These are phyloP conservation scores for Acanthochromis polyacanthus DNA, from an alignment of 2,113 vertebrate genomes.

Conservation along the genomic window DNA sequence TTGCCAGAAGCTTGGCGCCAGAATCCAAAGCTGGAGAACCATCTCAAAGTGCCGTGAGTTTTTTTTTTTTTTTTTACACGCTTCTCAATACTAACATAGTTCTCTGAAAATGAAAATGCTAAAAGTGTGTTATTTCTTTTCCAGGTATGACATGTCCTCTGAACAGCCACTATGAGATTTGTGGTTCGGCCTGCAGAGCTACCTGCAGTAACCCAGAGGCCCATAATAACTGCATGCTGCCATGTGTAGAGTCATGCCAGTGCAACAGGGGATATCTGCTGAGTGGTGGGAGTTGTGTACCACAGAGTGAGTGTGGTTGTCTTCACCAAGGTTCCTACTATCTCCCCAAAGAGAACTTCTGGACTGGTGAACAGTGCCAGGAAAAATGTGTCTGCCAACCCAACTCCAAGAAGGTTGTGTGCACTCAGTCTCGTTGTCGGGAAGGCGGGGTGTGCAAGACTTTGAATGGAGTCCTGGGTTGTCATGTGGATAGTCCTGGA, in stretches of 20 bases:
- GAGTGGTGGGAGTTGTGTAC: slow-evolving; percentile 57
- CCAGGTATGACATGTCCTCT: slow-evolving; percentile 49
- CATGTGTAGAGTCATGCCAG: slow-evolving; percentile 69
- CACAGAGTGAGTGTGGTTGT: slow-evolving; percentile 71
- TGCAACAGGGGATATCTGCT: slow-evolving; percentile 63
- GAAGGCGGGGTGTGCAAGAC: slow-evolving; percentile 44
- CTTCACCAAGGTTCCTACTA: slow-evolving; percentile 70
- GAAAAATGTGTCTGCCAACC: slow-evolving; percentile 67
- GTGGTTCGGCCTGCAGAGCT: slow-evolving; percentile 54
- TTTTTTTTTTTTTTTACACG: no score
- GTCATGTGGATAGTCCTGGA: slow-evolving; percentile 26
- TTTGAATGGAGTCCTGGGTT: slow-evolving; percentile 47
- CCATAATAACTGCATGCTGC: slow-evolving; percentile 29
- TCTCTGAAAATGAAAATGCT: not conserved
- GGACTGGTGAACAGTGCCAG: slow-evolving; percentile 54
- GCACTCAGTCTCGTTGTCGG: slow-evolving; percentile 37
- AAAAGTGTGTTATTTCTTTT: not conserved
- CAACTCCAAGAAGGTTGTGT: slow-evolving; percentile 38
- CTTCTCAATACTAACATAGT: not conserved
- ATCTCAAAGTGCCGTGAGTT: slow-evolving; percentile 68
- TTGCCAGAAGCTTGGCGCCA: slow-evolving; percentile 52
- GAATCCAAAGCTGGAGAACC: slow-evolving; percentile 62
- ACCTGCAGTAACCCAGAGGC: slow-evolving; percentile 58
- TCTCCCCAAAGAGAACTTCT: slow-evolving; percentile 66
- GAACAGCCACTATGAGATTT: slow-evolving; percentile 69